Evolutionary conservation across 1,140 invertebrate genomes (phyloP).

Genomic region (Aleiodes sp.): DNA sequence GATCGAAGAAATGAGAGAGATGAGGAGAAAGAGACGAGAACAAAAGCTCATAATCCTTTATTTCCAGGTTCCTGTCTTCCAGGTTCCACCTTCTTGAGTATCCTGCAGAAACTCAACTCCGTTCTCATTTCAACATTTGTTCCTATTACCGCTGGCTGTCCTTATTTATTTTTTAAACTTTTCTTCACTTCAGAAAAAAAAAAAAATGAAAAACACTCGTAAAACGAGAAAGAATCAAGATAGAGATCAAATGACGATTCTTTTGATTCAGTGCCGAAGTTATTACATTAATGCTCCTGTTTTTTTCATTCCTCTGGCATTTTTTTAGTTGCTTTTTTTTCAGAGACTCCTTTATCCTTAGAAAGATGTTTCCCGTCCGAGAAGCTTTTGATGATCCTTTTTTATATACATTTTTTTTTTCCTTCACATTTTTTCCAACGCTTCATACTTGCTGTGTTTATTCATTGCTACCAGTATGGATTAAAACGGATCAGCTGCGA

Average conservation of each 20-base stretch:
- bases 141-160: slow-evolving; percentile 61
- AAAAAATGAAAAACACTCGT: too few relatives aligned
- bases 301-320: neutral
- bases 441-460: neutral
- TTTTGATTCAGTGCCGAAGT: neutral
- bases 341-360: slow-evolving; percentile 9
- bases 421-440: neutral
- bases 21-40: slow-evolving; percentile 26
- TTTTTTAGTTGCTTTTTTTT: neutral
- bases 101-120: slow-evolving; percentile 64
- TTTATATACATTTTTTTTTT: neutral
- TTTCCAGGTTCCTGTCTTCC: slow-evolving; percentile 65
- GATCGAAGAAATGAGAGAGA: slow-evolving; percentile 26
- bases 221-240: neutral
- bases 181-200: neutral
- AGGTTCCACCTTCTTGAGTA: slow-evolving; percentile 60
- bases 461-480: neutral
- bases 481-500: slow-evolving; percentile 6
- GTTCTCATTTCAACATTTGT: slow-evolving; percentile 56
- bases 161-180: slow-evolving; percentile 39
- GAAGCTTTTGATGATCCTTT: slow-evolving; percentile 18
- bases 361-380: slow-evolving; percentile 11
- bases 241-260: neutral
- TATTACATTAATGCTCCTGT: neutral
- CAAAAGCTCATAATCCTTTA: slow-evolving; percentile 64